phyloP scores from a whole-genome alignment of 2,113 vertebrate species.

The Leptocoma aspasia region DNA sequence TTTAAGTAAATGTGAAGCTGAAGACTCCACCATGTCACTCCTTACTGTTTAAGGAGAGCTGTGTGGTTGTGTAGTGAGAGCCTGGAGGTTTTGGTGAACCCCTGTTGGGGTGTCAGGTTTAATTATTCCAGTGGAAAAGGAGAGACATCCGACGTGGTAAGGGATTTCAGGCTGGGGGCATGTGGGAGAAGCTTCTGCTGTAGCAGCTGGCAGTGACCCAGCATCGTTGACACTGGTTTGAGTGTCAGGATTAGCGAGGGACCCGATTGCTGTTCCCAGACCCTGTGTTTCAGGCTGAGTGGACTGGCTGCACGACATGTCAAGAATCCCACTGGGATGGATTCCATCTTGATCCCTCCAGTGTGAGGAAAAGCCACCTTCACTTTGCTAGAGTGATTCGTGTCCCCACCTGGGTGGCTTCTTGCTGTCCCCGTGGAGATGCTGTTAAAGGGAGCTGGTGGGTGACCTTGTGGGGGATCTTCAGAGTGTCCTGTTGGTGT shows the following conservation, averaged over 20 bases:
- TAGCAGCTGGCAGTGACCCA: neutral
- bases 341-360: neutral
- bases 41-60: neutral
- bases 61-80: neutral
- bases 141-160: accelerated
- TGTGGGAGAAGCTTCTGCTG: neutral
- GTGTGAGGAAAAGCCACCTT: neutral
- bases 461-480: neutral
- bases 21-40: accelerated
- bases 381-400: accelerated
- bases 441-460: neutral
- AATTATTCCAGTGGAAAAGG: neutral
- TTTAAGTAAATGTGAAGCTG: neutral
- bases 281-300: accelerated
- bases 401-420: neutral
- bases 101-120: neutral
- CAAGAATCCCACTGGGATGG: neutral
- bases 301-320: accelerated
- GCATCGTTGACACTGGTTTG: neutral
- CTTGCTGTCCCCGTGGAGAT: neutral
- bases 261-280: accelerated
- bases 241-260: neutral
- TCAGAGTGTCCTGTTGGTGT: neutral
- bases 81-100: neutral
- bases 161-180: neutral